Percentiles rank a stretch among this genome's conserved stretches.
Conservation (phyloP, 2,113 vertebrate genomes). For the Notarius lentiginosus region DNA sequence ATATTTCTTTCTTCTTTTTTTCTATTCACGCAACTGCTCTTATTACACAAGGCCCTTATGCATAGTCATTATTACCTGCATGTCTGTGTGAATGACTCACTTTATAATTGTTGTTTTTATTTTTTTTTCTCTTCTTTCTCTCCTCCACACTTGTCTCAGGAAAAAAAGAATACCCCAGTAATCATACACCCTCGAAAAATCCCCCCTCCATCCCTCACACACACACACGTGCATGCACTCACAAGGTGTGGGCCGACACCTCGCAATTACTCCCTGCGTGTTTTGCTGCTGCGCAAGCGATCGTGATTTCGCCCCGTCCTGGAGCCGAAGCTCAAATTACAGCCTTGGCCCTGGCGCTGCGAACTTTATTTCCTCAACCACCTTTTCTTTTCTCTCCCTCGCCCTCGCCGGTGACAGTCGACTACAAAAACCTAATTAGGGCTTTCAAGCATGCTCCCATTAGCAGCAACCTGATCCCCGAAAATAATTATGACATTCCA, state of each 20-base stretch:
- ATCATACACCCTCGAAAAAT: constrained; percentile 63
- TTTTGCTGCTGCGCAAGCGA: constrained; percentile 67
- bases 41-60: constrained; percentile 19
- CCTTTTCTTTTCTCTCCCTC: constrained; percentile 75
- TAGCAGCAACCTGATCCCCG: constrained; percentile 82
- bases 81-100: constrained; percentile 42
- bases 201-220: constrained; percentile 41
- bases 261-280: constrained; percentile 79
- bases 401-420: constrained; percentile 72
- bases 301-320: constrained; percentile 81
- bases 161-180: constrained; percentile 60
- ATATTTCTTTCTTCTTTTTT: background rate
- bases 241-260: constrained; percentile 72
- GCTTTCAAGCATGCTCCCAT: constrained; percentile 81
- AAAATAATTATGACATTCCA: constrained; percentile 90
- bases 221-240: constrained; percentile 28
- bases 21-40: background rate
- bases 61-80: constrained; percentile 31
- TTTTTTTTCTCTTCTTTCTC: constrained; percentile 31
- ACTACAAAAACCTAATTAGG: constrained; percentile 89
- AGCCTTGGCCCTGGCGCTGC: constrained; percentile 78
- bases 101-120: constrained; percentile 47
- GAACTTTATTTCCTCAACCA: constrained; percentile 86
- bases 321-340: constrained; percentile 87
- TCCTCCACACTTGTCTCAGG: constrained; percentile 43